Base-by-base conservation (phyloP, 2,797 vertebrate genomes). In the Denticeps clupeoides region DNA sequence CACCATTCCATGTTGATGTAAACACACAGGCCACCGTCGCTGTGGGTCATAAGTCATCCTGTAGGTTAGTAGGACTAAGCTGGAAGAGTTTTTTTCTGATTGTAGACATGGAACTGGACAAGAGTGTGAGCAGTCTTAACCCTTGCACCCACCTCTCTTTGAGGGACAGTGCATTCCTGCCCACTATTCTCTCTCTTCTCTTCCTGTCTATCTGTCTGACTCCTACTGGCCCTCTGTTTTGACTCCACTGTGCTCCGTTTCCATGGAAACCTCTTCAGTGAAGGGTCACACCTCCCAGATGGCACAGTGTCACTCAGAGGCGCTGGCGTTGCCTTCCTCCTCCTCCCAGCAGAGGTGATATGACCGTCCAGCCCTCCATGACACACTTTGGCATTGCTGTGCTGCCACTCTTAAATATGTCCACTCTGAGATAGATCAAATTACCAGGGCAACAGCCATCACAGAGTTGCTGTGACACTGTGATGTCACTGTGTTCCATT, bases 281-380 rank as follows among this genome's bases (percentile, higher is more conserved):
- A 41, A 43, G 56, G 56, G 60, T 65, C 64, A 62, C 57, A 56
- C 53, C 57, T 67, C 58, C 67, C 64, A 67, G 61, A 67, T 67
- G 64, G 59, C 25, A 25, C 50, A 24, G 51, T 49, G 57, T 58
- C 45, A 35, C 58, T 54, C 38, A 47, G 50, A 59, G 58, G 54
- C 61, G 38, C 29, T 55, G 53, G 43, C 50, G 48, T 56, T 47
- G n/a, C 13, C 25, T 4, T 15, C 22, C 5, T 9, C 12, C 19
- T 5, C 27, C 12, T 19, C 38, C 45, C 46, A n/a, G 46, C 46
- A 16, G 18, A 16, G 23, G 8, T 33, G 16, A 9, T 37, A n/a
- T 4, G 33, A 7, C 2, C 11, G 13, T 38, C 32, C 32, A 38
- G 12, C 47, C 21, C 13, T 49, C 43, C 23, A 42, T 46, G 41